Evolutionary conservation across 2,113 vertebrate genomes (phyloP), one percentile per base, ranked within the genome.

Genomic region (Gnathonemus longibarbis): DNA sequence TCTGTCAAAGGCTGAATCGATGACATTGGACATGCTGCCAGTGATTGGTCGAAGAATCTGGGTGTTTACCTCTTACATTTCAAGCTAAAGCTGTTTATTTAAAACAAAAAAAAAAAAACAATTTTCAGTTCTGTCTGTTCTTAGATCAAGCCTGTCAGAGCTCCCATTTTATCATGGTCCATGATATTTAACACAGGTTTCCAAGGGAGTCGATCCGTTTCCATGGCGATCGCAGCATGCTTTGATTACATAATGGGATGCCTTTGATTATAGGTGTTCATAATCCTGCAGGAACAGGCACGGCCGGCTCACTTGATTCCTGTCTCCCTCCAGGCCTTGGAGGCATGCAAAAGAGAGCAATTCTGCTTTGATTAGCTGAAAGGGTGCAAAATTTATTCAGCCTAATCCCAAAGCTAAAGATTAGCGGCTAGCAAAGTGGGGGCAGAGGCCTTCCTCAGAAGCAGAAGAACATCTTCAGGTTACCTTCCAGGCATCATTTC

Each of bases 171-270:
- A 77, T 90, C 74, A 48, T 24, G n/a, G 87, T 62, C 87, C 90
- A 83, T 88, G 90, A 88, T 90, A 87, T 90, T 90, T 90, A 90
- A 88, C 90, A 90, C 74, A 88, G 87, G 50, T 90, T 90, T 90
- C 87, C 86, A 90, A 70, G 90, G 87, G 90, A 90, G 87, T 90
- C 48, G 87, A 84, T 90, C 87, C 48, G 90, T 90, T 90, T 53
- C 90, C 74, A 90, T 88, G 86, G 90, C 52, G 48, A 90, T 88
- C 21, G 50, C 70, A 84, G 80, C 90, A 90, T 90, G 87, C 87
- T 88, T 90, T 90, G 90, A 90, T 90, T 88, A 90, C 74, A 90
- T 90, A 90, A 90, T 90, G 52, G 87, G 70, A 88, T 88, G 87
- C 50, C 87, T 90, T 90, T 90, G 90, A 90, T 90, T 90, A 90